Percentiles rank a stretch among this genome's conserved stretches.
phyloP scores from a whole-genome alignment of 2,797 vertebrate genomes.

The Holocentrus rufus region DNA sequence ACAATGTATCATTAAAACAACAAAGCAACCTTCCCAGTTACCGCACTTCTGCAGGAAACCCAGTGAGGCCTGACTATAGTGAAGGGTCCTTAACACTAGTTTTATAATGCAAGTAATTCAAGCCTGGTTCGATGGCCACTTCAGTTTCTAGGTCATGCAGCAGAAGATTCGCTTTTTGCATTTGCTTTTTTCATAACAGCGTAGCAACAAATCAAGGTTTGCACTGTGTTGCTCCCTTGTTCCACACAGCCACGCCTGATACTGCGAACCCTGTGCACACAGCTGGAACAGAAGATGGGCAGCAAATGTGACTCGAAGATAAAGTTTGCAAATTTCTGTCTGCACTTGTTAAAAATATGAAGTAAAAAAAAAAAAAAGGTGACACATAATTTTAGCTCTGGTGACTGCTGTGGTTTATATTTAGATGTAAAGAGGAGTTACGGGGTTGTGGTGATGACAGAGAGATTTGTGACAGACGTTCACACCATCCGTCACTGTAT shows the following conservation, averaged over 20 bases:
- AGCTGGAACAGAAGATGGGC: not conserved
- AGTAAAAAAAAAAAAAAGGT: not conserved
- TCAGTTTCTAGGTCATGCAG: too few relatives aligned
- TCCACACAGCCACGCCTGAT: not conserved
- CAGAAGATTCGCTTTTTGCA: too few relatives aligned
- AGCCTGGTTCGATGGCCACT: too few relatives aligned
- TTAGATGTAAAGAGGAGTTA: conserved; percentile 6
- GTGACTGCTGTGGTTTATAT: conserved; percentile 7
- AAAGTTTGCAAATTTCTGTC: not conserved
- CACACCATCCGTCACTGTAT: not conserved
- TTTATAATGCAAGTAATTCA: too few relatives aligned
- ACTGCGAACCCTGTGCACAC: not conserved
- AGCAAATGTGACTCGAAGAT: not conserved
- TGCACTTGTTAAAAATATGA: not conserved
- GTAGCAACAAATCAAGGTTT: not conserved
- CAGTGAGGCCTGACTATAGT: too few relatives aligned
- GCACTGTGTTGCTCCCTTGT: not conserved
- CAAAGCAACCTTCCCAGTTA: too few relatives aligned
- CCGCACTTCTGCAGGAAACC: too few relatives aligned
- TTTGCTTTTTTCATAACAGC: too few relatives aligned
- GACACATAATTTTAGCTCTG: not conserved
- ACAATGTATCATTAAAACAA: too few relatives aligned
- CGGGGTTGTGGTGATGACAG: not conserved
- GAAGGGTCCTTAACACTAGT: too few relatives aligned
- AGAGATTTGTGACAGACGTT: not conserved